Base-by-base conservation (phyloP, 2,888 invertebrate genomes). In the Thereva nobilitata region DNA sequence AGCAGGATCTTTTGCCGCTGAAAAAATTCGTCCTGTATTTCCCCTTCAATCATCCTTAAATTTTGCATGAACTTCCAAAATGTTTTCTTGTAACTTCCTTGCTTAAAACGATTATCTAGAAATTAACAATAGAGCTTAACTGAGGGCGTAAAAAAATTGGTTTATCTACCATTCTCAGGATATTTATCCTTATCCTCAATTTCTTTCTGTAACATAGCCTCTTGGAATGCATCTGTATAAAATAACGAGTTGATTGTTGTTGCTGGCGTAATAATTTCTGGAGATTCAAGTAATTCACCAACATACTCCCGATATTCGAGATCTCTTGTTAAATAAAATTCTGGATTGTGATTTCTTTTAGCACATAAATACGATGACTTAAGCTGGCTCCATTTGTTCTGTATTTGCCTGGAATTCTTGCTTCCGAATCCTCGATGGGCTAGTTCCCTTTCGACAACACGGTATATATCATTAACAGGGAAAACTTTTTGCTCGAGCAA, bases 351-450 rank as follows among this genome's bases (percentile, higher is more conserved):
- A 59, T 68, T 68, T 23, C 66, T 56, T 49, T 66, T 66, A 3
- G 64, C 56, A 37, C 68, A 68, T 38, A 68, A 47, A 34, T 68
- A 68, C 4, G 68, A 57, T 4, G 68, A 68, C 10, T 68, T 68
- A 12, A 68, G 45, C 45, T 68, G 68, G 44, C 68, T 66, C 68
- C 68, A 68, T 35, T 68, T 68, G 35, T 64, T 68, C 10, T 68
- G 66, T 23, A 68, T 68, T 47, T 68, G 68, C 34, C 64, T 66
- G n/a, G 66, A 56, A 10, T 47, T 68, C 42, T 68, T 68, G 9
- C 9, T 52, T 8, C 37, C 53, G 12, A 12, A 66, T 7, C 68
- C 68, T 5, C 64, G 53, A 8, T 50, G 63, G 8, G 9, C 45
- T 64, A 68, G 66, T 23, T 68, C 68, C 34, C 45, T 35, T 34